Percentiles rank a stretch among this genome's conserved stretches.
Evolutionary conservation across 2,888 invertebrate genomes (phyloP).

Genomic region (Idaea dimidiata): DNA sequence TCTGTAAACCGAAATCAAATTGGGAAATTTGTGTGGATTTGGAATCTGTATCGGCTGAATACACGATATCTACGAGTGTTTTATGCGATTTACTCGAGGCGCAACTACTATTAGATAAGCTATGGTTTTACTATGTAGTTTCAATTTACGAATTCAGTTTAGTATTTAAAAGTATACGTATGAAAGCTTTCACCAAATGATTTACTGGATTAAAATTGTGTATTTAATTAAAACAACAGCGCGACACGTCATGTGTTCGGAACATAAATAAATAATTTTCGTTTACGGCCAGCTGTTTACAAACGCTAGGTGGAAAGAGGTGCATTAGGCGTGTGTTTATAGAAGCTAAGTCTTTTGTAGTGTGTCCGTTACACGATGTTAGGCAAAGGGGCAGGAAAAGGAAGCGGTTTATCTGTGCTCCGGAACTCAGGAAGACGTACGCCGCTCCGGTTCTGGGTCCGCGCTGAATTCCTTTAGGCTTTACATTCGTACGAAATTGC

Average conservation of each 20-base stretch:
- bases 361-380: slow-evolving; percentile 71
- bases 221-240: slow-evolving; percentile 19
- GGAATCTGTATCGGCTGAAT: slow-evolving; percentile 41
- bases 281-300: slow-evolving; percentile 28
- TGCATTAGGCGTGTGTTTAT: slow-evolving; percentile 52
- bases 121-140: slow-evolving; percentile 11
- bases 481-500: slow-evolving; percentile 59
- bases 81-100: slow-evolving; percentile 15
- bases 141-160: slow-evolving; percentile 23
- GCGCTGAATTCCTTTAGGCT: slow-evolving; percentile 68
- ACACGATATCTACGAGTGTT: slow-evolving; percentile 20
- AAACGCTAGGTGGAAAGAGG: slow-evolving; percentile 48
- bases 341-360: slow-evolving; percentile 67
- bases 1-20: slow-evolving; percentile 66
- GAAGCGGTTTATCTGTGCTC: slow-evolving; percentile 78
- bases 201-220: slow-evolving; percentile 14
- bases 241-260: slow-evolving; percentile 11
- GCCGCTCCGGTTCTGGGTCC: slow-evolving; percentile 43
- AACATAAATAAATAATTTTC: slow-evolving; percentile 25
- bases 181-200: slow-evolving; percentile 11
- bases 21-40: slow-evolving; percentile 52
- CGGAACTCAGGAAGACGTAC: slow-evolving; percentile 76
- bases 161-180: slow-evolving; percentile 14
- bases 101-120: neutral
- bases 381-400: slow-evolving; percentile 75